A percentile compares a stretch with the other conserved stretches of the same genome.
Evolutionary conservation across 1,140 invertebrate genomes (phyloP).

Genomic region (Temnothorax longispinosus): DNA sequence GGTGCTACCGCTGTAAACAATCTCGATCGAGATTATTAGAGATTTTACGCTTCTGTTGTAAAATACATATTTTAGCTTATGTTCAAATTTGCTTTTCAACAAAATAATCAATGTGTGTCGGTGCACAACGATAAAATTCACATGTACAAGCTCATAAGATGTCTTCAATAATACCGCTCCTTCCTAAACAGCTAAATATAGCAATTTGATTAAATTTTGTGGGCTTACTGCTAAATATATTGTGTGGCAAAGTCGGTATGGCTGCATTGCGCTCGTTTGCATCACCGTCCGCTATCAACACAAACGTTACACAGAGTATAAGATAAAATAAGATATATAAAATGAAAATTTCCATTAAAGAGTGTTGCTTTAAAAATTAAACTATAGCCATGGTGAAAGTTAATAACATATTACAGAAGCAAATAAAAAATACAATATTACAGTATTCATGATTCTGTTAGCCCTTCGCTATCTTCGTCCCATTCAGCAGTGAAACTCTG

Average conservation of each 20-base stretch:
- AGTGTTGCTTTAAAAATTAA: conserved; percentile 12
- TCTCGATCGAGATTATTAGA: background rate
- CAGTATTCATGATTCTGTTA: conserved; percentile 74
- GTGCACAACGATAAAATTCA: conserved; percentile 27
- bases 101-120: background rate
- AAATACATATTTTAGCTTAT: conserved; percentile 7
- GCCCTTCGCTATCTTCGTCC: conserved; percentile 78
- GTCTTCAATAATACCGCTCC: background rate
- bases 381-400: conserved; percentile 31
- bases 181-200: conserved; percentile 1
- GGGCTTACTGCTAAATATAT: conserved; percentile 8
- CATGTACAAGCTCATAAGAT: conserved; percentile 25
- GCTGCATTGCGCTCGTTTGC: background rate
- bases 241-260: background rate
- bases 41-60: background rate
- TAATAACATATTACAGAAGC: conserved; percentile 53
- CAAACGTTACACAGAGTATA: background rate
- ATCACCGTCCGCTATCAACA: background rate
- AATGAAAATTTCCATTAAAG: background rate
- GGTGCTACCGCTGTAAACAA: background rate
- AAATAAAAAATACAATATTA: conserved; percentile 29
- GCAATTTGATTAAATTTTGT: conserved; percentile 28
- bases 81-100: background rate
- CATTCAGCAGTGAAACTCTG: conserved; percentile 78
- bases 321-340: conserved; percentile 2